Evolutionary conservation across 2,888 invertebrate species (phyloP).

Genomic region (Stegophylla sp.): DNA sequence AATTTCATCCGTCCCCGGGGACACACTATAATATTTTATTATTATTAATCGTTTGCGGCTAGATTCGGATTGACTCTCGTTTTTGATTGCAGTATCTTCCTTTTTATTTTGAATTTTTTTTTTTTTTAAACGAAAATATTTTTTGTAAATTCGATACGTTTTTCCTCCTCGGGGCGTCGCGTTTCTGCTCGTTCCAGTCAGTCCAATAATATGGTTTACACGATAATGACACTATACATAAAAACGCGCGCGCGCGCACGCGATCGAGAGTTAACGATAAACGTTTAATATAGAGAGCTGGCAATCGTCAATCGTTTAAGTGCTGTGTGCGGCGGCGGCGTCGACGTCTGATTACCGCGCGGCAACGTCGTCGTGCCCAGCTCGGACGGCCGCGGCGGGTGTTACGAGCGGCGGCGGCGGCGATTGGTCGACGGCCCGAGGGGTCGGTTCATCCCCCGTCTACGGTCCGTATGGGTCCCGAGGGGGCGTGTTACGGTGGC

Average conservation of each 20-base stretch:
- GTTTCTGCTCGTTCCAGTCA: no score
- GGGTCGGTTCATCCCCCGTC: conserved; percentile 36
- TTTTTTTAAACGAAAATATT: no score
- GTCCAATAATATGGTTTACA: neutral
- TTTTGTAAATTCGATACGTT: no score
- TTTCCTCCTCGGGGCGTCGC: no score
- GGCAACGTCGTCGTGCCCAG: neutral
- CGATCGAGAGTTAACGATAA: conserved; percentile 41
- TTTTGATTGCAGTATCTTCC: no score
- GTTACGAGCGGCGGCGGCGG: neutral
- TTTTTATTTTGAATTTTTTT: no score
- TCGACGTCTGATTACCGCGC: conserved; percentile 33
- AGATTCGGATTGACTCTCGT: no score
- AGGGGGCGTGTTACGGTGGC: conserved; percentile 48
- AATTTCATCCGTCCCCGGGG: conserved; percentile 40
- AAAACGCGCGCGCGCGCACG: neutral
- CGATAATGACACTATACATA: no score
- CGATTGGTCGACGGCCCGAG: conserved; percentile 42
- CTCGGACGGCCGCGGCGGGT: neutral
- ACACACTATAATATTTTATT: no score
- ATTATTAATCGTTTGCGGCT: no score
- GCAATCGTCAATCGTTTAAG: conserved; percentile 56
- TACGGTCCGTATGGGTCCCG: neutral
- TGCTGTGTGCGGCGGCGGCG: no score
- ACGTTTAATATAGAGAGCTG: conserved; percentile 53